phyloP scores from a whole-genome alignment of 2,113 vertebrate genomes.

The Connochaetes taurinus region DNA sequence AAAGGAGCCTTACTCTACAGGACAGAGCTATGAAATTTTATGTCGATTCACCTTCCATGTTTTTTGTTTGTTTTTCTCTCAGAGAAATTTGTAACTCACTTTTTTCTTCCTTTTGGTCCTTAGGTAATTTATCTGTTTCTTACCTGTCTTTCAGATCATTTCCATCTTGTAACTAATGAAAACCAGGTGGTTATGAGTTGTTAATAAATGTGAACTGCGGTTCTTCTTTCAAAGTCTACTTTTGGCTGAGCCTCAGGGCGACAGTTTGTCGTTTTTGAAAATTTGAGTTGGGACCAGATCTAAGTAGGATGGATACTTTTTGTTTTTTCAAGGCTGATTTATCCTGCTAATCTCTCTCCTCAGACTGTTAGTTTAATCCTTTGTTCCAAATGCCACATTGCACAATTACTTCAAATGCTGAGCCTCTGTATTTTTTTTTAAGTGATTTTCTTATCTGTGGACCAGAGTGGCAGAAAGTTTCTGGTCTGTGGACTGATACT shows the following conservation, averaged over 20 bases:
- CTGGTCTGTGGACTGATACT: background rate
- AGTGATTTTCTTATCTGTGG: background rate
- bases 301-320: background rate
- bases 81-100: background rate
- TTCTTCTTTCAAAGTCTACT: background rate
- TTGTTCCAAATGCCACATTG: background rate
- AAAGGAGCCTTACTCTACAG: background rate
- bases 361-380: background rate
- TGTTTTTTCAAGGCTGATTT: background rate
- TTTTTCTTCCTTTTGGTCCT: background rate
- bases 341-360: background rate
- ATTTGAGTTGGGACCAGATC: background rate
- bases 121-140: background rate
- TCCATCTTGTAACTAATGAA: background rate
- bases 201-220: background rate
- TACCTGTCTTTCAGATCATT: background rate
- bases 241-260: background rate
- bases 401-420: background rate
- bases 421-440: background rate
- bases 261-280: conserved; percentile 9
- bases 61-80: background rate
- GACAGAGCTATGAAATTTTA: background rate
- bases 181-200: background rate
- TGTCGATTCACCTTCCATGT: background rate
- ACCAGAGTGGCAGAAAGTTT: background rate